Conservation (phyloP, 2,888 invertebrate genomes). For the Lochmaea crataegi region DNA sequence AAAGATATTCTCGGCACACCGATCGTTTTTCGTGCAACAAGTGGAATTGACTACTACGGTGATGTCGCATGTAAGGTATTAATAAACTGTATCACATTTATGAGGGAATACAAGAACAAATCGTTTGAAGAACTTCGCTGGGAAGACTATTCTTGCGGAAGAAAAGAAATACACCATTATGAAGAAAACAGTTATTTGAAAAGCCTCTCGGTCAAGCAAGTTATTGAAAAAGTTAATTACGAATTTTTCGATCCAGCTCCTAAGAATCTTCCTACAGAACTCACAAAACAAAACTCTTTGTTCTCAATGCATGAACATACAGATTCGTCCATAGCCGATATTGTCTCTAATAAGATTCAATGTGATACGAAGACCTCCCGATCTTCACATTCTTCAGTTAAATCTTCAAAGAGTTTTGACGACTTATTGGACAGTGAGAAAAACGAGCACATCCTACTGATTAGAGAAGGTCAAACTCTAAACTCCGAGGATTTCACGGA, state of each 20-base stretch:
- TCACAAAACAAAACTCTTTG: slow-evolving; percentile 13
- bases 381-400: slow-evolving; percentile 13
- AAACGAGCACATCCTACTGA: slow-evolving; percentile 3
- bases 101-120: slow-evolving; percentile 41
- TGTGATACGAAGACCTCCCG: background rate
- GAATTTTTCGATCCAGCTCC: slow-evolving; percentile 34
- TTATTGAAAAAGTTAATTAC: slow-evolving; percentile 21
- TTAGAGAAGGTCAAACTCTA: slow-evolving; percentile 1
- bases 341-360: slow-evolving; percentile 9
- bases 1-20: slow-evolving; percentile 42
- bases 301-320: slow-evolving; percentile 8
- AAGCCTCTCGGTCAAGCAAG: slow-evolving; percentile 31
- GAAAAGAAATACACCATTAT: slow-evolving; percentile 36
- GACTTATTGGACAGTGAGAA: slow-evolving; percentile 22
- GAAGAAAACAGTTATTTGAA: slow-evolving; percentile 40
- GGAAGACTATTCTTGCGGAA: slow-evolving; percentile 44
- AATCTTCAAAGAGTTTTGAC: slow-evolving; percentile 23
- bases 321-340: background rate
- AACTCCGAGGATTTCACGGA: background rate
- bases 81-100: slow-evolving; percentile 41
- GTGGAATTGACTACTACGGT: slow-evolving; percentile 35
- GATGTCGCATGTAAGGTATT: slow-evolving; percentile 32
- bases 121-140: slow-evolving; percentile 47
- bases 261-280: slow-evolving; percentile 17
- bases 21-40: slow-evolving; percentile 35